These are phyloP conservation scores for Macrosoma leucophasiata DNA, from an alignment of 2,888 invertebrate genomes.

Conservation along the genomic window DNA sequence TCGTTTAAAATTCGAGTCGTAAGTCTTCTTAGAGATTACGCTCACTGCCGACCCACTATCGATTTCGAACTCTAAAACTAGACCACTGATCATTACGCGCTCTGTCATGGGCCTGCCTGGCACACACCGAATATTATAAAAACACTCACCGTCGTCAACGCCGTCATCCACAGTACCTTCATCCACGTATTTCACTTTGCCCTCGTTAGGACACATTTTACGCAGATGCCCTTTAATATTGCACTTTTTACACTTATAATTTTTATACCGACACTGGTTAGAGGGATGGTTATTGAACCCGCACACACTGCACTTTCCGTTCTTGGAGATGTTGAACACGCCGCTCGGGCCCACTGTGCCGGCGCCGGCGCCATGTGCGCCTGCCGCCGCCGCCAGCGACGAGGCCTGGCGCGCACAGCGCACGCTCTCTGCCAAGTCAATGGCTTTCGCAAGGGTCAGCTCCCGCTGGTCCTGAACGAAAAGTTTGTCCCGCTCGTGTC, in stretches of 20 bases:
- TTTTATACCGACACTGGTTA: background rate
- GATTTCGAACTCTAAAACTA: constrained; percentile 7
- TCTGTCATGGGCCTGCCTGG: constrained; percentile 12
- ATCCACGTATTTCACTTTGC: constrained; percentile 13
- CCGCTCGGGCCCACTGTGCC: background rate
- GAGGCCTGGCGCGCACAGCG: constrained; percentile 7
- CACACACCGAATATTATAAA: no score
- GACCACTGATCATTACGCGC: background rate
- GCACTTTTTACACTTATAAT: background rate
- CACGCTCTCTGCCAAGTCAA: constrained; percentile 8
- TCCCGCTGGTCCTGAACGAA: constrained; percentile 3
- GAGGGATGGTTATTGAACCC: constrained; percentile 4
- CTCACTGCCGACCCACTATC: no score
- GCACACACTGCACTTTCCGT: constrained; percentile 23
- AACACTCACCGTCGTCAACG: no score
- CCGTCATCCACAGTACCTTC: constrained; percentile 14
- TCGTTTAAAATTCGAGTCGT: constrained; percentile 3
- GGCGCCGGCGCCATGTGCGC: background rate
- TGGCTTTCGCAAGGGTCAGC: constrained; percentile 3
- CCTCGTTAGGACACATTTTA: background rate
- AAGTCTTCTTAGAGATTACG: constrained; percentile 2
- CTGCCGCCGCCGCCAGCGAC: background rate
- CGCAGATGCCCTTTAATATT: background rate
- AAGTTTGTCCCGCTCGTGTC: constrained; percentile 1
- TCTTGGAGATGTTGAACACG: constrained; percentile 20